These are phyloP conservation scores for Perizoma flavofasciatum DNA, from an alignment of 2,888 invertebrate genomes.

Conservation along the genomic window DNA sequence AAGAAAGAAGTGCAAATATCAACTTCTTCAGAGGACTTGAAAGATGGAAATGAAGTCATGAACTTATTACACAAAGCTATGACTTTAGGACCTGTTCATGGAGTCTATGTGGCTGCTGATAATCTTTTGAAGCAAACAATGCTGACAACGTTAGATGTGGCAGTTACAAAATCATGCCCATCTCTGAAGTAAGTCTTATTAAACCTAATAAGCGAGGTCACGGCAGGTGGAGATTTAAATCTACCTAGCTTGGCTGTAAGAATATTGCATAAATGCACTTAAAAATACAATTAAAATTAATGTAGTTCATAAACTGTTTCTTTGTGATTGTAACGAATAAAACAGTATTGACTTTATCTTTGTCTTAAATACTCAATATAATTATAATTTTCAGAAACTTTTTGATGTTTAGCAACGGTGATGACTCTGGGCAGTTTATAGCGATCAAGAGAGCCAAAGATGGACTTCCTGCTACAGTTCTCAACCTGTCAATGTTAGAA, in stretches of 20 bases:
- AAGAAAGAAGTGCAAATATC: conserved; percentile 31
- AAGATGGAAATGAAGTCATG: conserved; percentile 7
- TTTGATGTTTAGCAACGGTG: conserved; percentile 21
- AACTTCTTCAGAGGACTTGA: conserved; percentile 26
- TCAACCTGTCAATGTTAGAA: conserved; percentile 24
- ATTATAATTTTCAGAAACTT: conserved; percentile 18
- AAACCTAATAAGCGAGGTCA: neutral
- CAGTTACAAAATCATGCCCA: conserved; percentile 21
- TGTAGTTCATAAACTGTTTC: too few relatives aligned
- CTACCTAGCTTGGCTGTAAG: too few relatives aligned
- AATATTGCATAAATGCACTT: too few relatives aligned
- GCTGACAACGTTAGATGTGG: conserved; percentile 13
- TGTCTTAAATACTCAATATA: too few relatives aligned
- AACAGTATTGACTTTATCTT: too few relatives aligned
- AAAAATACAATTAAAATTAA: too few relatives aligned
- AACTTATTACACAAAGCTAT: conserved; percentile 19
- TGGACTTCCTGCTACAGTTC: conserved; percentile 20
- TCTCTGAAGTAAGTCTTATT: conserved; percentile 23
- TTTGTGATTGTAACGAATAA: too few relatives aligned
- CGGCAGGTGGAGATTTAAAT: too few relatives aligned
- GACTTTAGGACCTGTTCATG: conserved; percentile 17
- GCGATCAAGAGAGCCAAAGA: conserved; percentile 20
- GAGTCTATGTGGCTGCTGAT: conserved; percentile 25
- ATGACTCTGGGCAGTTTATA: conserved; percentile 12
- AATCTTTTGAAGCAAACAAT: conserved; percentile 4